A percentile compares a stretch with the other conserved stretches of the same genome.
phyloP scores from a whole-genome alignment of 2,888 invertebrate genomes.

The Xanthia togata region DNA sequence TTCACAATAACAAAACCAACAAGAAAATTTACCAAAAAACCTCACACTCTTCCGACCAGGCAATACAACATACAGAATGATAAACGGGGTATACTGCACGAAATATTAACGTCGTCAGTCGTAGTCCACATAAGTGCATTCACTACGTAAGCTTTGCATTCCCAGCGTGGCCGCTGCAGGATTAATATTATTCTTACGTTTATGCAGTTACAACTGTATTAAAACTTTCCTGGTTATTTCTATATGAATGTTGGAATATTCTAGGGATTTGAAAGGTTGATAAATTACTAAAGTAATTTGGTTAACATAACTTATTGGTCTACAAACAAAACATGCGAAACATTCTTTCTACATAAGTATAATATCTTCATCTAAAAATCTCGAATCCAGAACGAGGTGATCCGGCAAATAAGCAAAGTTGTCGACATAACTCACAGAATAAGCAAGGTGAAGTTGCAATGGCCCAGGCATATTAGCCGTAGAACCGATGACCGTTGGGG shows the following conservation, averaged over 20 bases:
- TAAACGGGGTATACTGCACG: slow-evolving; percentile 17
- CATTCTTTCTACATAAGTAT: too few species aligned
- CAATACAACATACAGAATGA: slow-evolving; percentile 37
- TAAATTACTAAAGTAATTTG: neutral
- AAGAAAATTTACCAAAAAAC: slow-evolving; percentile 21
- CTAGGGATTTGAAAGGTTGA: slow-evolving; percentile 10
- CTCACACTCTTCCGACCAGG: neutral
- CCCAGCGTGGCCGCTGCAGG: slow-evolving; percentile 36
- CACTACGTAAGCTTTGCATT: slow-evolving; percentile 41
- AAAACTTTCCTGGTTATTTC: slow-evolving; percentile 41
- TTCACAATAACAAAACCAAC: neutral
- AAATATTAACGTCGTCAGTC: slow-evolving; percentile 45
- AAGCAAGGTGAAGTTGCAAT: too few species aligned
- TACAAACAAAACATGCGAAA: too few species aligned
- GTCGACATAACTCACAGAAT: too few species aligned
- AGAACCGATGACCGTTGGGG: too few species aligned
- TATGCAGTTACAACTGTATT: slow-evolving; percentile 39
- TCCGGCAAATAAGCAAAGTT: too few species aligned
- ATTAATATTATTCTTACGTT: slow-evolving; percentile 51
- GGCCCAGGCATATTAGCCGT: too few species aligned
- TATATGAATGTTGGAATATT: neutral
- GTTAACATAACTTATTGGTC: neutral
- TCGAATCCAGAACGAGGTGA: too few species aligned
- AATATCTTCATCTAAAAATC: too few species aligned
- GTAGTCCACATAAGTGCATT: slow-evolving; percentile 37